These are phyloP conservation scores for Rhabdophis nuchalis DNA, from an alignment of 2,797 vertebrate genomes.

Conservation along the genomic window DNA sequence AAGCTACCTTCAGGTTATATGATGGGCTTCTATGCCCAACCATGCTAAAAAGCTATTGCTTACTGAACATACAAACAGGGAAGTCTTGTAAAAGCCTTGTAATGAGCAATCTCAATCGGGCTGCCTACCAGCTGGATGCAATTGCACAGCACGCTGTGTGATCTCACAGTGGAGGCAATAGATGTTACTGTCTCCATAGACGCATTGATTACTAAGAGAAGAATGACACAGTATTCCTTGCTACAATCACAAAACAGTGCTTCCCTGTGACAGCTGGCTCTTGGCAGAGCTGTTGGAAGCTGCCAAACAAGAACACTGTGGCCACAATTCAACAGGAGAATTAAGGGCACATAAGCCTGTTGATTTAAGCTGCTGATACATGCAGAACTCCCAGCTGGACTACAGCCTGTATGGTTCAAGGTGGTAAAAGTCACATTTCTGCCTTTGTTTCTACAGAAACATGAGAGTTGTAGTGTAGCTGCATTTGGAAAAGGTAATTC, in stretches of 20 bases:
- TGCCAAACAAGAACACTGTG: neutral
- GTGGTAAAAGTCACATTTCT: neutral
- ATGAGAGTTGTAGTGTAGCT: neutral
- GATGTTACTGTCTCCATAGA: conserved; percentile 10
- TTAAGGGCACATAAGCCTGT: neutral
- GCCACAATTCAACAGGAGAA: neutral
- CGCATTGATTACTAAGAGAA: neutral
- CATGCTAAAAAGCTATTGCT: neutral
- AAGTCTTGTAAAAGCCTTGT: conserved; percentile 2
- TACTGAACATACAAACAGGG: neutral
- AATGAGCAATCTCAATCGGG: neutral
- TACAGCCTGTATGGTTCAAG: neutral
- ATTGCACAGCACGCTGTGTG: neutral
- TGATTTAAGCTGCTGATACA: neutral
- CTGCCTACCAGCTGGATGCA: neutral
- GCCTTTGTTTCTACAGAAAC: neutral
- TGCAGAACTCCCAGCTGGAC: neutral
- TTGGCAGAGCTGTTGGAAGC: neutral
- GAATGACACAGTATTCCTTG: neutral
- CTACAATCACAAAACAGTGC: neutral
- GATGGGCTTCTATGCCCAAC: neutral
- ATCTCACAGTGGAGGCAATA: conserved; percentile 15
- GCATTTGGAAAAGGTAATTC: neutral
- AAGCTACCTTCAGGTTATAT: neutral
- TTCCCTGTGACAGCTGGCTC: conserved; percentile 1